Conservation (phyloP, 2,888 invertebrate genomes). For the Pycnomerus fuliginosus region DNA sequence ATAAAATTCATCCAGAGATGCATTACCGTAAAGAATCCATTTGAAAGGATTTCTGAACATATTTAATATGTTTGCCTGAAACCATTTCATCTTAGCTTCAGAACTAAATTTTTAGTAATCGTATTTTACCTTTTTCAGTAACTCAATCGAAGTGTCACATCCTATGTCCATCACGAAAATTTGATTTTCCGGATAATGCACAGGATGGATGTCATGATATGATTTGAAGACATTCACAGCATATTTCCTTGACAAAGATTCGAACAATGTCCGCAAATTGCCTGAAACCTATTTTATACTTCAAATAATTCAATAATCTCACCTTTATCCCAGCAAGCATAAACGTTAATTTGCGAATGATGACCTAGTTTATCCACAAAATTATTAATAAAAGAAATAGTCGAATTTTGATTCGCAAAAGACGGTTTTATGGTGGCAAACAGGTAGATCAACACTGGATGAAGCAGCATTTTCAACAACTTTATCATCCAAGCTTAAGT, state of each 20-base stretch:
- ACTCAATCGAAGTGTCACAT: slow-evolving; percentile 24
- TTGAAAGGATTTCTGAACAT: slow-evolving; percentile 35
- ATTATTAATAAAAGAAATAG: too few species aligned
- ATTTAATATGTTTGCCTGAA: slow-evolving; percentile 31
- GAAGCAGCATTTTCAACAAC: too few species aligned
- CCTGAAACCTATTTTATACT: slow-evolving; percentile 9
- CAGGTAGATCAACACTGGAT: too few species aligned
- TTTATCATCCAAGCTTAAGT: too few species aligned
- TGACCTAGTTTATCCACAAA: too few species aligned
- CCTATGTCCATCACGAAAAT: slow-evolving; percentile 31
- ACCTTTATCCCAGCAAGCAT: not conserved
- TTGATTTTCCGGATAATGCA: slow-evolving; percentile 26
- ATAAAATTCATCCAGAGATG: slow-evolving; percentile 11
- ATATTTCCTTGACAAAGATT: slow-evolving; percentile 20
- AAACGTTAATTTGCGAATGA: not conserved
- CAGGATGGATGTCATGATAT: slow-evolving; percentile 2
- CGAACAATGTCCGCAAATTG: slow-evolving; percentile 8
- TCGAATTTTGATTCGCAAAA: too few species aligned
- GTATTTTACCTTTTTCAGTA: slow-evolving; percentile 26
- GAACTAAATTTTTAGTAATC: not conserved
- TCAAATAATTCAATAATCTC: slow-evolving; percentile 8
- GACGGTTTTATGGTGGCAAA: too few species aligned
- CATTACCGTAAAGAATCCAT: slow-evolving; percentile 33
- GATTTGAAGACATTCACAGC: not conserved
- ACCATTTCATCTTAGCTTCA: slow-evolving; percentile 1